Evolutionary conservation across 2,113 vertebrate species (phyloP).

Genomic region (Colossoma macropomum): DNA sequence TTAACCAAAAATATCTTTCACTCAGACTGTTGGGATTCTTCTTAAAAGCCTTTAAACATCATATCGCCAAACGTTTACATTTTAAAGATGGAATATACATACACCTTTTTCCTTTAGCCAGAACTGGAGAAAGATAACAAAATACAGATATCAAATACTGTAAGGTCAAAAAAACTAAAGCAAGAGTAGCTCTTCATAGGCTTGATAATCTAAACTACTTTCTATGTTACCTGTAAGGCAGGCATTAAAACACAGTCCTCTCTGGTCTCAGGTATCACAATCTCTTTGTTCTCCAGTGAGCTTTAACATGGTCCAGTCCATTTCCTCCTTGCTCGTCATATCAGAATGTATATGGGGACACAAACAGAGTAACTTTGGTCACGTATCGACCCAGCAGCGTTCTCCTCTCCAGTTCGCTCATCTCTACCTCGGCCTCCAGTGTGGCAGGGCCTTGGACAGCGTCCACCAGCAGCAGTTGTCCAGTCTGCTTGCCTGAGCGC

Average conservation of each 20-base stretch:
- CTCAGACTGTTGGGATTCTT: background rate
- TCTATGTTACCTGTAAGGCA: background rate
- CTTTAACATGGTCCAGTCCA: background rate
- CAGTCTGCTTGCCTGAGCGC: constrained; percentile 74
- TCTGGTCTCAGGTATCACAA: background rate
- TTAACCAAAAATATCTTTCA: background rate
- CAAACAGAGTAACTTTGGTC: constrained; percentile 82
- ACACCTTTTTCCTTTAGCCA: background rate
- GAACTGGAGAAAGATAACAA: background rate
- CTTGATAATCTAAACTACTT: background rate
- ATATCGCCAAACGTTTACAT: background rate
- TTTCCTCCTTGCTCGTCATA: constrained; percentile 19
- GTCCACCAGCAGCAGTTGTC: constrained; percentile 81
- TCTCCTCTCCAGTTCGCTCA: constrained; percentile 81
- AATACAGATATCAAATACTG: background rate
- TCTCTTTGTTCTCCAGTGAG: background rate
- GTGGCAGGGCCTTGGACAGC: constrained; percentile 72
- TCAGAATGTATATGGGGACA: constrained; percentile 79
- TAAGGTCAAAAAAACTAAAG: background rate
- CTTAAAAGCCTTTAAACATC: background rate
- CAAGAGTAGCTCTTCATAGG: background rate
- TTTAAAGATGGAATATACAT: constrained; percentile 12
- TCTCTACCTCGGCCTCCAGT: constrained; percentile 84
- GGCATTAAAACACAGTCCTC: background rate
- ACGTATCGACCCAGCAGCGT: constrained; percentile 81